Evolutionary conservation across 2,888 invertebrate genomes (phyloP), one percentile per base, ranked within the genome.

Genomic region (Lathronympha strigana): DNA sequence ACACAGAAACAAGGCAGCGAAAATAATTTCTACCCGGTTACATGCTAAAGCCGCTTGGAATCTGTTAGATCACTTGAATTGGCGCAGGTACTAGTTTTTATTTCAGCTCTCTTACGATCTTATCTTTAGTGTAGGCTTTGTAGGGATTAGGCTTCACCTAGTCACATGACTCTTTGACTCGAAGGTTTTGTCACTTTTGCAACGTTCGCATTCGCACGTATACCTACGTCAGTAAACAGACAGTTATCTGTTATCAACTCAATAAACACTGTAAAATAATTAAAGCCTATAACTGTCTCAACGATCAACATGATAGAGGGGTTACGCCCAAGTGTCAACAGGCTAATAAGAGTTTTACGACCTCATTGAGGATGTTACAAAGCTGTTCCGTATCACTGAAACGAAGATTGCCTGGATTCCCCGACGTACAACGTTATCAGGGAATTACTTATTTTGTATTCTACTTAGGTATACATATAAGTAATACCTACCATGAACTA

Each of bases 381-480:
- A 62, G 55, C 63, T 54, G 23, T 17, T 28, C 61, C 61, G 61
- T 66, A 66, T 62, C 55, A 31, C 54, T 58, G 60, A 64, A 66
- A 67, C 66, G 64, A 57, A 66, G 63, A 69, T 69, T 63, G 57
- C 63, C 36, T 67, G 60, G 67, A 66, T 68, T 68, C 66, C 61
- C 67, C 61, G 63, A 31, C 53, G 53, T 25, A 53, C 55, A 53
- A 25, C 64, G 57, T 47, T 66, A 66, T 66, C 61, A 54, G 54
- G 15, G 47, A 61, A 66, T 60, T 61, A 40, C n/a, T n/a, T n/a
- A n/a, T n/a, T n/a, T n/a, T 49, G 40, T 28, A 23, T n/a, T 66
- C 64, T 47, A 54, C 47, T 54, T 47, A 61, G 28, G 21, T n/a
- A 40, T 40, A 40, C 15, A 40, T 4, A 25, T 25, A 58, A 64